Conservation (phyloP, 2,113 vertebrate genomes). For the Pungitius pungitius region DNA sequence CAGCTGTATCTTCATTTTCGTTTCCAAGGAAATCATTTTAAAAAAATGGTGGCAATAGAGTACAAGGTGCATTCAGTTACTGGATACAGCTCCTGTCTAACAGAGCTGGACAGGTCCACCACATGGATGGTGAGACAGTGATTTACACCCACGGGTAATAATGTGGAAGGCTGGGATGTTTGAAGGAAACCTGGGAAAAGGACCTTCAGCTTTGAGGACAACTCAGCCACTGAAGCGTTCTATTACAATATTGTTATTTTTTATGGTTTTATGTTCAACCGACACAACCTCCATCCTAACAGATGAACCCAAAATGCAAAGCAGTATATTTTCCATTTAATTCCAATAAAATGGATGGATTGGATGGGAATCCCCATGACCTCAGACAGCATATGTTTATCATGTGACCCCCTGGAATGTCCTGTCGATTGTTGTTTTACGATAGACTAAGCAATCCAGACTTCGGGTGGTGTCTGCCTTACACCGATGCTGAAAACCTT, state of each 20-base stretch:
- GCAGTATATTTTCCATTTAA: background rate
- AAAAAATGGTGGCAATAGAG: background rate
- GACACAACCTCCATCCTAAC: background rate
- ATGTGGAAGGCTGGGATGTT: background rate
- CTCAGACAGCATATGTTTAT: background rate
- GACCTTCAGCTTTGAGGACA: background rate
- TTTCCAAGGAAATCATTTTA: background rate
- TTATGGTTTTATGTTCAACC: background rate
- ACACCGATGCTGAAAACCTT: background rate
- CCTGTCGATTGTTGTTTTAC: background rate
- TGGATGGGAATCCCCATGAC: background rate
- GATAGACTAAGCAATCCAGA: background rate
- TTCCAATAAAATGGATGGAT: background rate
- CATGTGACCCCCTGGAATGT: background rate
- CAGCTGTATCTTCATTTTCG: background rate
- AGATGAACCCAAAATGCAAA: background rate
- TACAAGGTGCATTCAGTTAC: background rate
- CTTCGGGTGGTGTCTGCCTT: background rate
- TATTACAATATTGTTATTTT: background rate
- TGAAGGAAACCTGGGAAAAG: background rate
- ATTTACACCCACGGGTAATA: background rate
- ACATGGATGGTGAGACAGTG: background rate
- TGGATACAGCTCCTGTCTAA: slow-evolving; percentile 13
- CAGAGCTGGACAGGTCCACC: background rate
- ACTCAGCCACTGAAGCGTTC: background rate